A percentile compares a stretch with the other conserved stretches of the same genome.
These are phyloP conservation scores for Stegastes partitus DNA, from an alignment of 2,113 vertebrate species.

Conservation along the genomic window DNA sequence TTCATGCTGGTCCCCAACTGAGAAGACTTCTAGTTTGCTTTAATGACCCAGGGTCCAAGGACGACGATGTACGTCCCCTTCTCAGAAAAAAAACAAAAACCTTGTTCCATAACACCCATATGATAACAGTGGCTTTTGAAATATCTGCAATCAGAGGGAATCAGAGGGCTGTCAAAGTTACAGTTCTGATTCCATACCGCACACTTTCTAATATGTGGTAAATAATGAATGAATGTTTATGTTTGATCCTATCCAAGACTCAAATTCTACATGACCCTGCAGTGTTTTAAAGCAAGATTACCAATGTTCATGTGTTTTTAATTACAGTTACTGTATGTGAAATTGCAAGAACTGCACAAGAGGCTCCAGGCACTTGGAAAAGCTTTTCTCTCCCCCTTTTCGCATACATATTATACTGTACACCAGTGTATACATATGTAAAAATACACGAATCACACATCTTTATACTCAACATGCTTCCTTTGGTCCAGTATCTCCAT, in stretches of 20 bases:
- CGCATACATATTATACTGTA: constrained; percentile 20
- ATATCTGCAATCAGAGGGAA: constrained; percentile 33
- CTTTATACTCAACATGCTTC: constrained; percentile 26
- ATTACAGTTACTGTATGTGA: constrained; percentile 56
- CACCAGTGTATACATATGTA: constrained; percentile 23
- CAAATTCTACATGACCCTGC: constrained; percentile 41
- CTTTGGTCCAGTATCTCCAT: constrained; percentile 20
- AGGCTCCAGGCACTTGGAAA: constrained; percentile 36
- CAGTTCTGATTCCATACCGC: constrained; percentile 42
- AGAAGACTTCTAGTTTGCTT: constrained; percentile 41
- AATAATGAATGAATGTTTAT: constrained; percentile 71
- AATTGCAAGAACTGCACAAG: constrained; percentile 49
- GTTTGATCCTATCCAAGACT: constrained; percentile 45
- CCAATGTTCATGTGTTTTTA: constrained; percentile 65
- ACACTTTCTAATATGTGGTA: constrained; percentile 42
- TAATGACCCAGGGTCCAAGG: constrained; percentile 48
- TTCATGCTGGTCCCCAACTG: constrained; percentile 32
- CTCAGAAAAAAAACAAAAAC: neutral
- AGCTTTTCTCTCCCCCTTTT: neutral
- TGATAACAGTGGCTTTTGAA: constrained; percentile 9
- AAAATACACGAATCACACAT: constrained; percentile 47
- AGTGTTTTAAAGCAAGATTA: constrained; percentile 45
- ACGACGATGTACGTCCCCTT: constrained; percentile 30
- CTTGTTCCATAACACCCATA: constrained; percentile 1
- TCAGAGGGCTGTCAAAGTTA: constrained; percentile 35